Evolutionary conservation across 2,113 vertebrate species (phyloP).

Genomic region (Pseudonaja textilis): DNA sequence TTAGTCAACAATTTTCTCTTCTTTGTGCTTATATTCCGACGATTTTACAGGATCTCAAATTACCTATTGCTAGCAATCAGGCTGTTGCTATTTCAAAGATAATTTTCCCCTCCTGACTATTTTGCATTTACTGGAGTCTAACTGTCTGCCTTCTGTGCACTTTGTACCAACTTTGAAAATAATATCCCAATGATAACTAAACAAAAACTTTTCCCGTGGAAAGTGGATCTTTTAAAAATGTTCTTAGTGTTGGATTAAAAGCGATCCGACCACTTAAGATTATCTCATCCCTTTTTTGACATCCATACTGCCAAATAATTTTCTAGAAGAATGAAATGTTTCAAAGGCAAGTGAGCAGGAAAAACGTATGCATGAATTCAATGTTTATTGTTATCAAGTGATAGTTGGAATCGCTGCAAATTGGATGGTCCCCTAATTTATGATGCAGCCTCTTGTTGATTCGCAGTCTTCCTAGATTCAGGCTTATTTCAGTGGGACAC

Average conservation of each 20-base stretch:
- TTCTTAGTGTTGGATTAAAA: background rate
- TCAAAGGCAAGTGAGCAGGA: background rate
- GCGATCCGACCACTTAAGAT: background rate
- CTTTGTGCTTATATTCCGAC: background rate
- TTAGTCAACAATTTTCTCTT: background rate
- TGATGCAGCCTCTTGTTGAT: background rate
- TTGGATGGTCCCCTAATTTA: background rate
- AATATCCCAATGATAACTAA: background rate
- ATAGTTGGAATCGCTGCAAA: background rate
- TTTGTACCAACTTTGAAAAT: background rate
- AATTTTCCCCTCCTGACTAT: background rate
- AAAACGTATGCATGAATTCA: background rate
- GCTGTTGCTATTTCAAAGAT: background rate
- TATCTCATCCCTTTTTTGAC: background rate
- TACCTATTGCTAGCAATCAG: background rate
- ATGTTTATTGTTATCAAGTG: background rate
- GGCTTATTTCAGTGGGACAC: background rate
- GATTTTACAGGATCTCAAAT: background rate
- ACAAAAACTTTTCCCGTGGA: background rate
- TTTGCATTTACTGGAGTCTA: background rate
- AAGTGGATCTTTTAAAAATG: background rate
- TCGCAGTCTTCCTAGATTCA: background rate
- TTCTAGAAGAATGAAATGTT: background rate
- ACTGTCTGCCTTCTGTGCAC: background rate
- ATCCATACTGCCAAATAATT: background rate